Base-by-base conservation (phyloP, 2,113 vertebrate species). In the Orycteropus afer region DNA sequence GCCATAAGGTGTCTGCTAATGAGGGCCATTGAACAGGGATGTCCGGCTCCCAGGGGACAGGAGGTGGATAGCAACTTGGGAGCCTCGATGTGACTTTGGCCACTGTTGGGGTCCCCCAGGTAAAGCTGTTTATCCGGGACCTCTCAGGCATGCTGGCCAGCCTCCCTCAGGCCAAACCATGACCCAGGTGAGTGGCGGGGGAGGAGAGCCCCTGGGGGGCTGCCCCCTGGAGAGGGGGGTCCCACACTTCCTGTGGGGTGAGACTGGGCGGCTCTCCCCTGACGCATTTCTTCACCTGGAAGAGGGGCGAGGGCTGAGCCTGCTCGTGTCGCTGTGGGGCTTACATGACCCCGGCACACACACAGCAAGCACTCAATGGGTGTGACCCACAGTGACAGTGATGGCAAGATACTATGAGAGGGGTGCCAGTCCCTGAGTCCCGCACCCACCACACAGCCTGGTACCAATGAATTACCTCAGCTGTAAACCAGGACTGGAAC, bases 111-210 rank as follows among this genome's bases (percentile, higher is more conserved):
- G 7, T 29, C 47, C 3, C 0, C 25, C 96, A 99, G 99, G 97
- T 99, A 77, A 97, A 98, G 96, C 93, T 93, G 78, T 98, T 97
- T 81, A 96, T 98, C 76, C 61, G 71, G 14, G 96, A 97, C 67
- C 96, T 98, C 69, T 95, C 96, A 0, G 92, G 90, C 65, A 95
- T 95, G 22, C 89, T 98, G 29, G 59, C 97, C 0, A 53, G 96
- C 49, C 55, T 97, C 32, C 9, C 3, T 3, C 94, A 97, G 80
- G 29, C 40, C 0, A 32, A 96, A 40, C 49, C 23, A 0, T 2
- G 13, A 76, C 40, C 7, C 42, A 83, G 92, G 88, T 82, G 51
- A 96, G 86, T 29, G 2, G 37, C 0, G 4, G 65, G 55, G 18
- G 34, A 57, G 40, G 69, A 9, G 4, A 12, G 57, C 3, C 1